phyloP scores from a whole-genome alignment of 2,888 invertebrate species.

The Agrochola circellaris region DNA sequence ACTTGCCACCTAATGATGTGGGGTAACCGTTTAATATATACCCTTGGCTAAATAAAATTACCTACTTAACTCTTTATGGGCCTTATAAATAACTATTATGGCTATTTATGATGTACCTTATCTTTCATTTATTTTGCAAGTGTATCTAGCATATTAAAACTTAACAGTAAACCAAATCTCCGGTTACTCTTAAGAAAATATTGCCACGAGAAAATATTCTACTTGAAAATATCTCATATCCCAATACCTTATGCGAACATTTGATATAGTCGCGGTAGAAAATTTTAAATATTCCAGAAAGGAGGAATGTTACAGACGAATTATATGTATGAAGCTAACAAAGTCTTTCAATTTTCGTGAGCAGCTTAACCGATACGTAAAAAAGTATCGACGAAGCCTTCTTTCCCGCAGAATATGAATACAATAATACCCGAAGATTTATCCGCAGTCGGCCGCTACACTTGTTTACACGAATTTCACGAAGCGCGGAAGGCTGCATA shows the following conservation, averaged over 20 bases:
- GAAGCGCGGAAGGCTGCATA: conserved; percentile 86
- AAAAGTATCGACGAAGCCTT: conserved; percentile 73
- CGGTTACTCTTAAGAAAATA: conserved; percentile 35
- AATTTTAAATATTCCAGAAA: conserved; percentile 62
- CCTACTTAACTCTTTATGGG: conserved; percentile 61
- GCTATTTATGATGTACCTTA: conserved; percentile 47
- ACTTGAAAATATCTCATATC: conserved; percentile 52
- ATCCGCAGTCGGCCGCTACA: conserved; percentile 79
- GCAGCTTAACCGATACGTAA: conserved; percentile 71
- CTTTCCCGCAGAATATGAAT: conserved; percentile 75
- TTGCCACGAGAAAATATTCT: conserved; percentile 28
- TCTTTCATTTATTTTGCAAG: conserved; percentile 36
- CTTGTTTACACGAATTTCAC: conserved; percentile 86
- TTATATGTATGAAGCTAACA: conserved; percentile 63
- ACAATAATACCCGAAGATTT: conserved; percentile 82
- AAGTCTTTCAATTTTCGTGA: conserved; percentile 70
- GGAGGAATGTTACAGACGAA: conserved; percentile 56
- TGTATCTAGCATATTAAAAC: conserved; percentile 21
- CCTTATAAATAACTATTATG: conserved; percentile 60
- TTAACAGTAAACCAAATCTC: conserved; percentile 41
- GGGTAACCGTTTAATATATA: conserved; percentile 66
- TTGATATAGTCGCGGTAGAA: conserved; percentile 51
- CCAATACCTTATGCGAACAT: conserved; percentile 40
- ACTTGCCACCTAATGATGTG: conserved; percentile 66
- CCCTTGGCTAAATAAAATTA: conserved; percentile 65